Evolutionary conservation across 2,113 vertebrate genomes (phyloP), one percentile per base, ranked within the genome.

Genomic region (Meles meles): DNA sequence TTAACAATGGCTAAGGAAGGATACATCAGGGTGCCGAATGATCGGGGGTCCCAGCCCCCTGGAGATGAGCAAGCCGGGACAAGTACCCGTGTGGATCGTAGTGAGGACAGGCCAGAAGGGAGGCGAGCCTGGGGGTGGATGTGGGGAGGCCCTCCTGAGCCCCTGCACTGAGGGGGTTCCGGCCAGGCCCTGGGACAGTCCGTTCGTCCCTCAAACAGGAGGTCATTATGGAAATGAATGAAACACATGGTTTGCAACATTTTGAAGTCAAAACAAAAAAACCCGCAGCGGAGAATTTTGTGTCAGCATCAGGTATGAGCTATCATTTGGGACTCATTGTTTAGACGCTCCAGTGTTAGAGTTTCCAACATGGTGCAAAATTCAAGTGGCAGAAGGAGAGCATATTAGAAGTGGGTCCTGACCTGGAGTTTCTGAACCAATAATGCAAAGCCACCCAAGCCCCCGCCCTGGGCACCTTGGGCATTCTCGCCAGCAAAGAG

Each of bases 201-300:
- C 39, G 4, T 8, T 72, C 34, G 52, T 91, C 15, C 2, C 1
- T 67, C 49, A 21, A 65, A 57, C 49, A 49, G 27, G 10, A 61
- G 4, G 27, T 23, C 15, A 44, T 84, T 71, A 37, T 4, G 83
- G 31, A 86, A 96, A 77, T 31, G 47, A 87, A 61, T 15, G 10
- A 85, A 71, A 88, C 27, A 55, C 6, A 65, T 10, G 34, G 59
- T 82, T 69, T 52, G 8, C 27, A 76, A 29, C n/a, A 44, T 71
- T 94, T 65, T 25, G 84, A 81, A 83, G 65, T 71, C 12, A 69
- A 90, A 93, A 67, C 23, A 80, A 90, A 69, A 69, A 55, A 84
- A 12, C 57, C 20, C 21, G 2, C 49, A 76, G 25, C 44, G 57
- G 59, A 57, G 2, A 31, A 71, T 4, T 82, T 67, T 77, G 27